A percentile compares a stretch with the other conserved stretches of the same genome.
These are phyloP conservation scores for Gobio occitaniae DNA, from an alignment of 2,797 vertebrate species.

Conservation along the genomic window DNA sequence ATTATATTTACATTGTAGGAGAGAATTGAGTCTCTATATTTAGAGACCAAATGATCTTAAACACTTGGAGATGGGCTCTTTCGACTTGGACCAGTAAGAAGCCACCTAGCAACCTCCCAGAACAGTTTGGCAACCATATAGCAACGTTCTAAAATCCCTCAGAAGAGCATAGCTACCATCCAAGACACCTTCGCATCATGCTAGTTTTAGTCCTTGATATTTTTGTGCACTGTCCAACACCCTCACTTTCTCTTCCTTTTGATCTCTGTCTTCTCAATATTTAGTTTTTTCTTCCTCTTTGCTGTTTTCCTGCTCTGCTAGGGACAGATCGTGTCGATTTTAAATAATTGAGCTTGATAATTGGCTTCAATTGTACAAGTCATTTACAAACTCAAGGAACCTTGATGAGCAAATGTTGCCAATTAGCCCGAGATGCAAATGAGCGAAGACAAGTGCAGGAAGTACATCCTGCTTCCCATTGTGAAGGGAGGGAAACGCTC, in stretches of 20 bases:
- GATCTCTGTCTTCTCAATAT: background rate
- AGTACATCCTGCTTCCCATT: constrained; percentile 34
- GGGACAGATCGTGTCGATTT: constrained; percentile 57
- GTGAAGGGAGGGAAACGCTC: constrained; percentile 22
- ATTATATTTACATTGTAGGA: background rate
- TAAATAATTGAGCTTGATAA: constrained; percentile 68
- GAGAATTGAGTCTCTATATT: background rate
- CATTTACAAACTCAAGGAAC: constrained; percentile 61
- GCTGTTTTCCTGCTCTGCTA: constrained; percentile 5
- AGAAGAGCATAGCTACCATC: background rate
- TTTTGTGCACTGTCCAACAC: background rate
- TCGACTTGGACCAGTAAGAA: background rate
- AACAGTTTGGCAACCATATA: background rate
- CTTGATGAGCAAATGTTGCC: constrained; percentile 56
- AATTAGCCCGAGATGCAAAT: constrained; percentile 55
- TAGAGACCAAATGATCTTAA: too few relatives aligned
- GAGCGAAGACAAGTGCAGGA: constrained; percentile 38
- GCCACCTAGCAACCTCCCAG: background rate
- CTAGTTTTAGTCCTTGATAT: constrained; percentile 2
- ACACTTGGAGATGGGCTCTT: background rate
- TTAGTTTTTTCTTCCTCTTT: background rate
- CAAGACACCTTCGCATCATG: background rate
- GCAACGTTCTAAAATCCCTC: background rate
- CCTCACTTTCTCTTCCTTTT: background rate
- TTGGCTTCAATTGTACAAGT: constrained; percentile 61